A percentile compares a stretch with the other conserved stretches of the same genome.
phyloP scores from a whole-genome alignment of 2,113 vertebrate genomes.

The cat (Felis catus) region DNA sequence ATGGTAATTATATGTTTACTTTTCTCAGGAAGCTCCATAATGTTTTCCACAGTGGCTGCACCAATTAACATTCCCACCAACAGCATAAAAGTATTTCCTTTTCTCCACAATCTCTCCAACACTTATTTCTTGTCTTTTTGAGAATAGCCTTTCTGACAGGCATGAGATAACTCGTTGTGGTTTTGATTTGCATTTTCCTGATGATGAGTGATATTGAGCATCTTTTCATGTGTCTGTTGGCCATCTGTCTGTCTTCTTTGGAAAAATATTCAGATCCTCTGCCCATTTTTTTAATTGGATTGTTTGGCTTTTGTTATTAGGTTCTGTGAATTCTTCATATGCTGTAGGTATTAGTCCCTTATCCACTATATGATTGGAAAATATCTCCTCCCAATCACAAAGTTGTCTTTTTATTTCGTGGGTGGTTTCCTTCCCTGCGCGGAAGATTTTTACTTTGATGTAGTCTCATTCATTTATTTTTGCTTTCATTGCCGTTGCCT shows the following conservation, averaged over 20 bases:
- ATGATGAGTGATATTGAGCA: neutral
- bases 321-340: neutral
- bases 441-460: neutral
- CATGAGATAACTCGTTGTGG: neutral
- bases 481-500: neutral
- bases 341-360: neutral
- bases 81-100: neutral
- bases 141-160: neutral
- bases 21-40: neutral
- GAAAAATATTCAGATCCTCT: neutral
- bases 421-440: neutral
- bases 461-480: neutral
- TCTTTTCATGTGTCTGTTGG: neutral
- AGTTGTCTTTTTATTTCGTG: neutral
- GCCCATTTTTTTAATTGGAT: neutral
- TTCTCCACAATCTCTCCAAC: neutral
- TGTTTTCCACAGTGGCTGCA: neutral
- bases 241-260: neutral
- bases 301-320: neutral
- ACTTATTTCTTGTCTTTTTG: neutral
- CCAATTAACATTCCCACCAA: neutral
- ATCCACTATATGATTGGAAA: neutral
- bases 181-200: neutral
- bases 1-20: neutral
- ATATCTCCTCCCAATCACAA: neutral